A percentile compares a stretch with the other conserved stretches of the same genome.
Conservation (phyloP, 1,140 invertebrate species). For the Oppia nitens region DNA sequence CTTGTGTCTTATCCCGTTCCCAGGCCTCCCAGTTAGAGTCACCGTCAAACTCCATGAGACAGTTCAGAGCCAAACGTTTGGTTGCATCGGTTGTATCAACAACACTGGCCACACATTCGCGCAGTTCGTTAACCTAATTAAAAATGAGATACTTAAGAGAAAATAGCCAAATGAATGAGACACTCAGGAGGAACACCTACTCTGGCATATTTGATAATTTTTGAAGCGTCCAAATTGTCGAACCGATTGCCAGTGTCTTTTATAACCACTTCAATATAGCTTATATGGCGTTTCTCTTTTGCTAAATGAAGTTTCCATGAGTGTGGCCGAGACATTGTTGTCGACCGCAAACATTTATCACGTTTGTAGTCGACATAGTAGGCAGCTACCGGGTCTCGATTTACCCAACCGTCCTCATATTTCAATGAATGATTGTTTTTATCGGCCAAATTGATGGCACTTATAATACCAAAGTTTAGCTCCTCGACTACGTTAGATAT, state of each 20-base stretch:
- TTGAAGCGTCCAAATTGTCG: background rate
- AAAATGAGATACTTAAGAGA: background rate
- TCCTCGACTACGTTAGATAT: background rate
- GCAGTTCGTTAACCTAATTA: background rate
- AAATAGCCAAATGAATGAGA: background rate
- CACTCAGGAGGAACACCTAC: background rate
- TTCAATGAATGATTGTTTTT: background rate
- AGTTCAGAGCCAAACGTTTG: background rate
- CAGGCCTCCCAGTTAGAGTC: background rate
- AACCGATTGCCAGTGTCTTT: background rate
- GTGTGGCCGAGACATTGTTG: background rate
- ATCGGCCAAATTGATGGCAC: background rate
- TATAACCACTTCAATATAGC: background rate
- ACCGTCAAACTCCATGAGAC: background rate
- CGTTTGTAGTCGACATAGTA: background rate
- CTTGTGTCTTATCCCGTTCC: background rate
- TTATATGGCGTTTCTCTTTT: background rate
- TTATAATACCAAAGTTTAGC: background rate
- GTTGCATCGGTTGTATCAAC: background rate
- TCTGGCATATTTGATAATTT: background rate
- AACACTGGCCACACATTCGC: background rate
- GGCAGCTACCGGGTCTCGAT: background rate
- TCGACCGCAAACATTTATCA: background rate
- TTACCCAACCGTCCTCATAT: background rate
- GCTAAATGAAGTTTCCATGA: background rate